Evolutionary conservation across 2,888 invertebrate genomes (phyloP), one percentile per base, ranked within the genome.

Genomic region (Eupithecia pulchellata): DNA sequence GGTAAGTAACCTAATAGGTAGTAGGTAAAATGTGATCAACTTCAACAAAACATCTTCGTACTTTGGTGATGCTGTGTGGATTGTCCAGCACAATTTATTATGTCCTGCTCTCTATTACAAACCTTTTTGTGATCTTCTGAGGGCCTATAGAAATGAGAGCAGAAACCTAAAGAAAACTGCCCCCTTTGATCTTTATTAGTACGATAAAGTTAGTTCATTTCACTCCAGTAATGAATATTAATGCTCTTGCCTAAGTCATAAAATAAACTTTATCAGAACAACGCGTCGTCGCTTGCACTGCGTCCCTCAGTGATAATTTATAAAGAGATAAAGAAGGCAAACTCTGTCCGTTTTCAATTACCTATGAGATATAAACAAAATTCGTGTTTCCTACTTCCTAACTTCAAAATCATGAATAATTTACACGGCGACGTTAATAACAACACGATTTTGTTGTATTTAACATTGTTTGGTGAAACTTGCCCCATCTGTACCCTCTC

Each of bases 161-260:
- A n/a, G 30, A 60, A 30, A 60, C 11, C 20, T 17, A 36, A 34
- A n/a, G 34, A 84, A 85, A 79, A 79, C 81, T 79, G 73, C 81
- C 77, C 39, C 79, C 88, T 90, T 89, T 89, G 91, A 89, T 91
- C 89, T 90, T 89, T 91, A 92, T 90, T 91, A 89, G 88, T 68
- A 89, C 89, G 91, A 91, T 92, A 92, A 93, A 93, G 86, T 93
- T 90, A 90, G 90, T 92, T 91, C 90, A 92, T 93, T 93, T 92
- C 82, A 85, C 87, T 80, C 83, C 87, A 82, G 89, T 92, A 93
- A 93, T 93, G 93, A 92, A 93, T 93, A 93, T 92, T 92, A 93
- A 93, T 92, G 92, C 86, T 89, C 89, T 89, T 87, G 89, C 87
- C 91, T 90, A 90, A 91, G 90, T 90, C 90, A 92, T 93, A 93